These are phyloP conservation scores for Eubasilissa regina DNA, from an alignment of 1,140 invertebrate species.

Conservation along the genomic window DNA sequence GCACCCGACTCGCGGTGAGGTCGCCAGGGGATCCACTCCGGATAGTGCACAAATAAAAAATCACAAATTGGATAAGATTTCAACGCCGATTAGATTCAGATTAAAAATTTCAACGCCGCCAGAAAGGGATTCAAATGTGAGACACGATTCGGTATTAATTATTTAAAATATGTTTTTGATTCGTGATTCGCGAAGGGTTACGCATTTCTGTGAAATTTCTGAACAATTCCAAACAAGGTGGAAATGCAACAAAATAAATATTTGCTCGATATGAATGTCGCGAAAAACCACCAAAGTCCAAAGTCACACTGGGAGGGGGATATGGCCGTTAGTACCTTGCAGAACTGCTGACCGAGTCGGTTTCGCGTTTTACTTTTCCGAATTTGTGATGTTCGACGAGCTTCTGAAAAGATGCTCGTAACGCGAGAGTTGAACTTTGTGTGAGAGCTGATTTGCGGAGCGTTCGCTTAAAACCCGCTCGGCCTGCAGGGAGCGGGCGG, in stretches of 20 bases:
- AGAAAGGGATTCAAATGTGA: background rate
- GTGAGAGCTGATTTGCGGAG: constrained; percentile 51
- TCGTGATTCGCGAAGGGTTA: background rate
- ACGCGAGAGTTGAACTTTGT: constrained; percentile 51
- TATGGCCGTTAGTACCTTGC: background rate
- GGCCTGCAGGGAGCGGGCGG: background rate
- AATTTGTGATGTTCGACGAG: constrained; percentile 17
- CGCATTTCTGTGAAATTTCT: too few relatives aligned
- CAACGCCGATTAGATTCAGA: background rate
- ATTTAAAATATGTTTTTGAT: too few relatives aligned
- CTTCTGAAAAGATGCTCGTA: constrained; percentile 46
- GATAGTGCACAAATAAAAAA: constrained; percentile 13
- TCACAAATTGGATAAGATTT: constrained; percentile 22
- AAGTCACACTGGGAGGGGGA: background rate
- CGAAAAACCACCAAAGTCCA: background rate
- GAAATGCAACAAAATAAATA: too few relatives aligned
- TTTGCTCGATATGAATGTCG: background rate
- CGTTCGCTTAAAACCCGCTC: constrained; percentile 55
- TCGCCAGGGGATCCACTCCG: background rate
- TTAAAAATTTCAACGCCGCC: background rate
- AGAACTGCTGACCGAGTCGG: background rate
- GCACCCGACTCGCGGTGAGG: background rate
- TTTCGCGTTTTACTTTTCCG: constrained; percentile 9
- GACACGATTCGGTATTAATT: too few relatives aligned
- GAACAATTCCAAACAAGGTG: too few relatives aligned